Evolutionary conservation across 2,797 vertebrate genomes (phyloP).

Genomic region (Hippoglossus hippoglossus): DNA sequence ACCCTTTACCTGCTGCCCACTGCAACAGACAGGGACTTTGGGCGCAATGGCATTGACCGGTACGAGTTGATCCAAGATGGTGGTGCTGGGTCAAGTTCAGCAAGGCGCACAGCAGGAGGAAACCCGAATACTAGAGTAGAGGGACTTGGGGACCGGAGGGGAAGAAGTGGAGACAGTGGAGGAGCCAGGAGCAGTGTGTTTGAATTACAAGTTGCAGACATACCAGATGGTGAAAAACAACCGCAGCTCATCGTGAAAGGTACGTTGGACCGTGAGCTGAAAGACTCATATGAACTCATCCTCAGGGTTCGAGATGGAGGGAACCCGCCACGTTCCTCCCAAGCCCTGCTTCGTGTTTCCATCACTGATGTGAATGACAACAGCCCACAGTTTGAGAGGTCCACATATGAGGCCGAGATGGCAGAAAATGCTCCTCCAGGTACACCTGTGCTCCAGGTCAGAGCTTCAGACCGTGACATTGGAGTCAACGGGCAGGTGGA

Average conservation of each 20-base stretch:
- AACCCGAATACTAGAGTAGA: constrained; percentile 74
- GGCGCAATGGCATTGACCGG: constrained; percentile 95
- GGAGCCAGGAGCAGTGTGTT: constrained; percentile 90
- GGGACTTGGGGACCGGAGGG: constrained; percentile 78
- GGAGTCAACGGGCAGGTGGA: constrained; percentile 97
- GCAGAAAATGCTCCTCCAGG: constrained; percentile 95
- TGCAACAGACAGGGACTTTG: constrained; percentile 95
- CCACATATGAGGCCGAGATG: constrained; percentile 94
- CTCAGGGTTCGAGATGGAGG: constrained; percentile 94
- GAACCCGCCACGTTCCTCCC: constrained; percentile 92
- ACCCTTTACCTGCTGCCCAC: constrained; percentile 97
- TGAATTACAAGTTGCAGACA: constrained; percentile 96
- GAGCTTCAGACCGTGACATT: constrained; percentile 92
- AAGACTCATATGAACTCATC: constrained; percentile 95
- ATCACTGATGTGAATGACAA: constrained; percentile 99
- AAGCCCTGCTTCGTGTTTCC: constrained; percentile 94
- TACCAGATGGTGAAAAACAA: constrained; percentile 96
- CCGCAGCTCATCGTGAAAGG: constrained; percentile 98
- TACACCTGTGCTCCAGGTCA: constrained; percentile 94
- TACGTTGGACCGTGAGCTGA: constrained; percentile 91
- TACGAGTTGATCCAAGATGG: constrained; percentile 95
- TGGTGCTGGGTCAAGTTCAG: constrained; percentile 73
- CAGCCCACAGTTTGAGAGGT: constrained; percentile 94
- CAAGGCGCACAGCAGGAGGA: constrained; percentile 72
- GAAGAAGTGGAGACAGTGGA: constrained; percentile 76